Base-by-base conservation (phyloP, 2,797 vertebrate species). In the Ctenochaetus hawaiiensis region DNA sequence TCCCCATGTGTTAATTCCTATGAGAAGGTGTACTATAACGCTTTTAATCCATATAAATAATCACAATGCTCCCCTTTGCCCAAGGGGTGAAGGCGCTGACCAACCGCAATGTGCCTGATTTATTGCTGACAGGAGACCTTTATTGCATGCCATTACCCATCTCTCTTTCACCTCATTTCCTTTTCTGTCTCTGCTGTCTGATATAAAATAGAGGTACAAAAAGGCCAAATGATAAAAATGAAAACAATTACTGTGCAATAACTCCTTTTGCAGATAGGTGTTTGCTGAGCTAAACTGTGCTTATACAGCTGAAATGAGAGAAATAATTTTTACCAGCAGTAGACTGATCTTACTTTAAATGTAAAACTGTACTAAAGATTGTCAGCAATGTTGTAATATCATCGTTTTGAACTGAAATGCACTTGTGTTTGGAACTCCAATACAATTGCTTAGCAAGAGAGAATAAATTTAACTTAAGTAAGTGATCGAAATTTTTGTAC, bases 11-110 rank as follows among this genome's bases (percentile, higher is more conserved):
- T 61, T 58, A 57, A 22, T 54, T 64, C 18, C 41, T 43, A 18
- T 13, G 26, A 49, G 37, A 44, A 61, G 18, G 22, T 75, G 65
- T 51, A 23, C n/a, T 62, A 11, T 56, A 68, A 48, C 10, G n/a
- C 26, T 6, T 8, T 8, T 41, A 12, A 20, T 20, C 23, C 39
- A 45, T 45, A 13, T 23, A n/a, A 22, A 54, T 69, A 48, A 59
- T 53, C 5, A 11, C 2, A 1, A 47, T 30, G 39, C 13, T 37
- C 2, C 13, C 20, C 43, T 7, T 14, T 26, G 23, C 18, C 5
- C 10, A 39, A 30, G 18, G 8, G 3, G n/a, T 22, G 47, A 34
- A 18, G 16, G 26, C 18, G 12, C 34, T 43, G n/a, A 16, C 18
- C 18, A 59, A 34, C 23, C 0, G 0, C 26, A 64, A 34, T 1